phyloP scores from a whole-genome alignment of 2,113 vertebrate genomes.

The Cyprinus carpio region DNA sequence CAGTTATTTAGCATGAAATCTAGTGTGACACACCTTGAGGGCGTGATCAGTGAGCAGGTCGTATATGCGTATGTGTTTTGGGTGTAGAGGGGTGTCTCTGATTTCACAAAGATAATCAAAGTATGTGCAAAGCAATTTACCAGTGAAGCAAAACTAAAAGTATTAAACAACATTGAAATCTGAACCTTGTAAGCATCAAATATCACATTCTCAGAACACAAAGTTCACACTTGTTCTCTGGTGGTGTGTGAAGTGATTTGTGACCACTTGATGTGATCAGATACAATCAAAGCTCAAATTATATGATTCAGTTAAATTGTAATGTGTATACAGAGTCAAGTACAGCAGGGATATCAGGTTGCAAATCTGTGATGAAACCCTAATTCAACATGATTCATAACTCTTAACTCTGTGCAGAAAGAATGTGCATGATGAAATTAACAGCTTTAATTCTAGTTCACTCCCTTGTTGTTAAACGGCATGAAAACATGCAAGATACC shows the following conservation, averaged over 20 bases:
- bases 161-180: slow-evolving; percentile 2
- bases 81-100: not conserved
- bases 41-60: not conserved
- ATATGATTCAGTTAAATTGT: not conserved
- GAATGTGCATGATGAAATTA: not conserved
- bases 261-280: not conserved
- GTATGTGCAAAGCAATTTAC: not conserved
- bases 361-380: not conserved
- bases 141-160: not conserved
- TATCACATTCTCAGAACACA: not conserved
- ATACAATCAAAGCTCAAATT: not conserved
- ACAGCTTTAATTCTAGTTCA: not conserved
- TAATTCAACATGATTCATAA: not conserved
- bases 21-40: not conserved
- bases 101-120: not conserved
- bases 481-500: not conserved
- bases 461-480: not conserved
- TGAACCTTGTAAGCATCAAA: not conserved
- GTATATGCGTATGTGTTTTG: not conserved
- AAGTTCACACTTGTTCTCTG: not conserved
- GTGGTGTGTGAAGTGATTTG: not conserved
- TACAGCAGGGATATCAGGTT: not conserved
- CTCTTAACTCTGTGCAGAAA: not conserved
- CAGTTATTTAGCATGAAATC: not conserved
- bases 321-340: not conserved